Base-by-base conservation (phyloP, 1,140 invertebrate genomes). In the Eciton burchellii region DNA sequence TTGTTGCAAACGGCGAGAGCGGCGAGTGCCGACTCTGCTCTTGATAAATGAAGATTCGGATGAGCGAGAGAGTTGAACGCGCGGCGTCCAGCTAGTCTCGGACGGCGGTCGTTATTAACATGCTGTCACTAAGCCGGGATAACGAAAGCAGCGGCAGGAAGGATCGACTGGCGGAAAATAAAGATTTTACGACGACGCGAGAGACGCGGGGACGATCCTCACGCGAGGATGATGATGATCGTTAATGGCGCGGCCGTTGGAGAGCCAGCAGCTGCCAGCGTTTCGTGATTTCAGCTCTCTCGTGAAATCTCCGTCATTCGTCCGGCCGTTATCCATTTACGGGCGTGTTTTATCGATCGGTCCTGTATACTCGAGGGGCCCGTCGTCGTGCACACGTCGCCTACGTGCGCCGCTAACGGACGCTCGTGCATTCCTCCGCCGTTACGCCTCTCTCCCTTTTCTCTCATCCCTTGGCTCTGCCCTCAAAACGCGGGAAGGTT, bases 301-400 rank as follows among this genome's bases (percentile, higher is more conserved):
- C 66, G 62, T 86, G 84, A 86, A 87, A 86, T 87, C 81, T 86
- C 81, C 60, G 85, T 87, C 81, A 87, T 83, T 87, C 72, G 84
- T 86, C 43, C 29, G n/a, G 19, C 72, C 85, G 68, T 87, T 87
- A 87, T 87, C 84, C 84, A 86, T 86, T 87, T 87, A 87, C 66
- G 72, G 65, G 45, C 59, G 66, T 86, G 81, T 87, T 87, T 86
- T 86, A 87, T 87, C 84, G 85, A 87, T 86, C 85, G 81, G 70
- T 45, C 71, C 49, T 47, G 73, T 47, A n/a, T n/a, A 86, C 62
- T 84, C 83, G 83, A 83, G 54, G 47, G 81, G 24, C 74, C 52
- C n/a, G 71, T 60, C 16, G 47, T 68, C 49, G 21, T 57, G 12
- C 68, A 68, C 54, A 77, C 63, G n/a, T 85, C 73, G 82, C 71